phyloP scores from a whole-genome alignment of 2,888 invertebrate species.

The Spodoptera picta region DNA sequence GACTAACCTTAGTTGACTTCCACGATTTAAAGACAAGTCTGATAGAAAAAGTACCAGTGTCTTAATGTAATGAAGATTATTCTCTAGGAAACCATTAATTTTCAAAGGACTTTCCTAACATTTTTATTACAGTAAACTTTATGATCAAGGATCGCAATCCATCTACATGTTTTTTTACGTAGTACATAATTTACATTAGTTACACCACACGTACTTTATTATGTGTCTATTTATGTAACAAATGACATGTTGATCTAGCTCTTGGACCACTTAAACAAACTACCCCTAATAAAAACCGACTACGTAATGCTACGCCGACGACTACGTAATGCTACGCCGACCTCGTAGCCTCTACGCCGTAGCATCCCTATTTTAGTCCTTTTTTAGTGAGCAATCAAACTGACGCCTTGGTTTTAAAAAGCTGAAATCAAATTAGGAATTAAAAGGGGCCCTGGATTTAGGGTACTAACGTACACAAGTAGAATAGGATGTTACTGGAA shows the following conservation, averaged over 20 bases:
- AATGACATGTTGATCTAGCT: too few species aligned
- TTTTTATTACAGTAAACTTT: too few species aligned
- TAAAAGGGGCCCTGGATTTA: conserved; percentile 1
- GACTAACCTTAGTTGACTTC: conserved; percentile 17
- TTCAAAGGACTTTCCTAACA: too few species aligned
- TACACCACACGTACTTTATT: too few species aligned
- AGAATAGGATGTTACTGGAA: conserved; percentile 12
- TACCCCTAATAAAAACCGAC: not conserved
- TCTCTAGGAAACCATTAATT: too few species aligned
- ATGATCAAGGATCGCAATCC: too few species aligned
- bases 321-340: conserved; percentile 9
- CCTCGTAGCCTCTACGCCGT: conserved; percentile 32
- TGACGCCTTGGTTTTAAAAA: conserved; percentile 8
- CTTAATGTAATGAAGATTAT: too few species aligned
- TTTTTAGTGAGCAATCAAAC: conserved; percentile 29
- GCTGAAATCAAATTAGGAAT: conserved; percentile 26
- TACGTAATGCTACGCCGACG: conserved; percentile 10
- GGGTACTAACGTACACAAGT: conserved; percentile 2
- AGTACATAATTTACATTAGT: too few species aligned
- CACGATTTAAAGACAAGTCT: conserved; percentile 12
- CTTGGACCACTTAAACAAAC: too few species aligned
- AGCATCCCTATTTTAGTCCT: conserved; percentile 10
- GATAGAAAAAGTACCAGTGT: not conserved
- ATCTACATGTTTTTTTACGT: too few species aligned
- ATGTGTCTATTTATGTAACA: too few species aligned